Base-by-base conservation (phyloP, 2,888 invertebrate species). In the Rotaria socialis region DNA sequence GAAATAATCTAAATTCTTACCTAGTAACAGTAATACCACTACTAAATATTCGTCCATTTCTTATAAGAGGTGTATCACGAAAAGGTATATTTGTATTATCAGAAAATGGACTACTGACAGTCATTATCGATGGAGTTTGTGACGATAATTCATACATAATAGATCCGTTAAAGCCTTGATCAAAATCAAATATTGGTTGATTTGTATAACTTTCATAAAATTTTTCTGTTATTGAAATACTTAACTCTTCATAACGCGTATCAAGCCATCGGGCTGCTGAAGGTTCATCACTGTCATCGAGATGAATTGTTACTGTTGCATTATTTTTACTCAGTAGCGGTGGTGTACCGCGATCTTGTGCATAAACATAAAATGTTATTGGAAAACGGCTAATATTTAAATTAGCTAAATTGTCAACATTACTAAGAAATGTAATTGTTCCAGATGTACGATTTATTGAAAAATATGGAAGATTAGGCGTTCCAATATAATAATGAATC, bases 401-500 rank as follows among this genome's bases (percentile, higher is more conserved):
- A n/a, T 11, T 11, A 41, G 24, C 10, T 19, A 67, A 16, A 14
- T 19, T 24, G 0, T 4, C 6, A 47, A 80, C 14, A 24, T 47
- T n/a, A 14, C 4, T 47, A 47, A n/a, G 43, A 24, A 47, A 14
- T 6, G 14, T n/a, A 24, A 80, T 80, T 4, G 10, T 24, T 47
- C 80, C 80, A n/a, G 80, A 47, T 47, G 19, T 22, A 24, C n/a
- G 80, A 80, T 47, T 24, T n/a, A 80, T 80, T 47, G 43, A 19
- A 47, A 80, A 80, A 47, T 80, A 80, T 24, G 47, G 47, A n/a
- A 80, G n/a, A 43, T 24, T 14, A 19, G 14, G 2, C 3, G 80
- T 47, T 47, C 80, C 47, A 47, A 80, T 80, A n/a, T 43, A 80
- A 43, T 80, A 80, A 14, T 80, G n/a, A 24, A 80, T 80, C n/a